Evolutionary conservation across 2,888 invertebrate species (phyloP).

Genomic region (Trachelus tabidus): DNA sequence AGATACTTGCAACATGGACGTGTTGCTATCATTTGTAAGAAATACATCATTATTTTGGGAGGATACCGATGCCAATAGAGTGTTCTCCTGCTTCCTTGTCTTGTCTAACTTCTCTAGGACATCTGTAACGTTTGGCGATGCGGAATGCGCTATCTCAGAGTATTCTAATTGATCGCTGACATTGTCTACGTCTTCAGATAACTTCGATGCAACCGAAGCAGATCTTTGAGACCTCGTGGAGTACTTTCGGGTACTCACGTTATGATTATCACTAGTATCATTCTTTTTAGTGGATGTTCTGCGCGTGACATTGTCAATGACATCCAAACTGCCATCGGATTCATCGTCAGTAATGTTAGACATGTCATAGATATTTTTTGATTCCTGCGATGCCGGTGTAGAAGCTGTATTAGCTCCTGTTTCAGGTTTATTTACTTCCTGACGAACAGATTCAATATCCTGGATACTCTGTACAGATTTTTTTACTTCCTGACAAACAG

Average conservation of each 20-base stretch:
- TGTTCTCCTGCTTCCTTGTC: background rate
- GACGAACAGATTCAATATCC: background rate
- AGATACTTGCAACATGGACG: background rate
- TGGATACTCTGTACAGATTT: slow-evolving; percentile 21
- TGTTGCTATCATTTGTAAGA: slow-evolving; percentile 1
- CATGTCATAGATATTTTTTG: background rate
- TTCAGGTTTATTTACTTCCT: background rate
- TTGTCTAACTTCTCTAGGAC: background rate
- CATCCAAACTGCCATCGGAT: slow-evolving; percentile 29
- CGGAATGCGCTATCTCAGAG: background rate
- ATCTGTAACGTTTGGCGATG: background rate
- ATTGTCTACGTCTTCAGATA: background rate
- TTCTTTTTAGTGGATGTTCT: background rate
- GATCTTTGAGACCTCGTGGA: background rate
- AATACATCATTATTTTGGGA: background rate
- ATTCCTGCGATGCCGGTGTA: background rate
- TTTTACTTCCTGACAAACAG: background rate
- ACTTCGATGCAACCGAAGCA: background rate
- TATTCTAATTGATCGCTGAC: slow-evolving; percentile 3
- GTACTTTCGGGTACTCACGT: background rate
- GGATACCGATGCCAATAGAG: background rate
- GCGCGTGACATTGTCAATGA: background rate
- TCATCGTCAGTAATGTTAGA: slow-evolving; percentile 40
- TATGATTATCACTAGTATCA: background rate
- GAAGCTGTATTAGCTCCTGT: background rate